Evolutionary conservation across 2,113 vertebrate genomes (phyloP), one percentile per base, ranked within the genome.

Genomic region (Tragelaphus buxtoni): DNA sequence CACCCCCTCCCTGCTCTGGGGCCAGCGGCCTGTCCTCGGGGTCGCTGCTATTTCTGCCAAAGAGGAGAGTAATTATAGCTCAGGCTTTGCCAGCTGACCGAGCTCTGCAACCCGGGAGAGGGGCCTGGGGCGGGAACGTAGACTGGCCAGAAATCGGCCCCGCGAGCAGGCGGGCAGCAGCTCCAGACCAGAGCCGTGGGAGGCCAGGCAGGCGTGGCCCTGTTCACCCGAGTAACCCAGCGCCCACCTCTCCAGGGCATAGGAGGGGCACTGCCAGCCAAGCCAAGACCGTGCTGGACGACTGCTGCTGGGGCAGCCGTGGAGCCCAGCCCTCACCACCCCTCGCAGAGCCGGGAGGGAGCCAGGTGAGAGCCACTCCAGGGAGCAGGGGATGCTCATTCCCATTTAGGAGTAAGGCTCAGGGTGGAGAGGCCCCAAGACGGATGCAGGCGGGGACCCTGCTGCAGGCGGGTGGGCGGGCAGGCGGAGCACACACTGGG

Each of bases 31-130:
- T n/a, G 24, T 53, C 77, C 49, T 6, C 13, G 0, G 58, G 80
- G 69, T 42, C 58, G 17, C 63, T 35, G 95, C 82, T 93, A 45
- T 93, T 93, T 86, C 95, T 95, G 95, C 90, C 94, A 24, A n/a
- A 76, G 86, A 79, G 95, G 69, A 88, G 77, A 89, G 90, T 83
- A 63, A 77, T 69, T 91, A 60, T 42, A 65, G 88, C 89, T 74
- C 58, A 22, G 63, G 39, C 39, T 16, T 53, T 20, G 82, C 77
- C 22, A 26, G 58, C 30, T 69, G 90, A 63, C 58, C 10, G 4
- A 20, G 51, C 60, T 39, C 49, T 6, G 32, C 60, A 0, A 1
- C 60, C 79, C n/a, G 2, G 91, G 35, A n/a, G 28, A 72, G 65
- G 39, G 90, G 65, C 65, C 82, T 18, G 12, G 51, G 65, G 9